Conservation (phyloP, 2,888 invertebrate genomes). For the Hipparchia semele region DNA sequence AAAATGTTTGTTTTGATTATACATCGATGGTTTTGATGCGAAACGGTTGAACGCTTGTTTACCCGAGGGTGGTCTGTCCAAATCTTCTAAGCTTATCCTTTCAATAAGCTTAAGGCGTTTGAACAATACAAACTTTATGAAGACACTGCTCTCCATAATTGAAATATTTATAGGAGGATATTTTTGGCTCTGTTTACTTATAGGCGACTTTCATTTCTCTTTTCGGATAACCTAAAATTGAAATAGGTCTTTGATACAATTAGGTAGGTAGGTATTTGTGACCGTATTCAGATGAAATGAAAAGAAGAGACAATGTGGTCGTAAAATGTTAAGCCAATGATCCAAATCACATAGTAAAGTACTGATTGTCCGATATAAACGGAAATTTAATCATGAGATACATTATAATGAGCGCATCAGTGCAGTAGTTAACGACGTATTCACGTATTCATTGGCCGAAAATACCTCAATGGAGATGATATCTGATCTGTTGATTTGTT, state of each 20-base stretch:
- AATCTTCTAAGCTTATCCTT: slow-evolving; percentile 29
- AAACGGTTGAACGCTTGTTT: slow-evolving; percentile 33
- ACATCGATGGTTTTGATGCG: slow-evolving; percentile 23
- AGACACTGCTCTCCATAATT: slow-evolving; percentile 21
- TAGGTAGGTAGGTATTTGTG: neutral
- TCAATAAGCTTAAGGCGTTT: slow-evolving; percentile 27
- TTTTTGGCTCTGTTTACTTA: neutral
- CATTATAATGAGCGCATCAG: slow-evolving; percentile 47
- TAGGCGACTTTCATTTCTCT: neutral
- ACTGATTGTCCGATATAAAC: slow-evolving; percentile 44
- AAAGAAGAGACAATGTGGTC: slow-evolving; percentile 42
- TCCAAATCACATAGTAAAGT: slow-evolving; percentile 46
- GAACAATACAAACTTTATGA: slow-evolving; percentile 17
- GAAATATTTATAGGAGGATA: slow-evolving; percentile 2
- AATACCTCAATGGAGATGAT: slow-evolving; percentile 41
- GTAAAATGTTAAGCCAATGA: slow-evolving; percentile 46
- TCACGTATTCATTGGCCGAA: slow-evolving; percentile 43
- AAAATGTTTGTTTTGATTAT: slow-evolving; percentile 25
- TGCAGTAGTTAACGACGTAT: slow-evolving; percentile 40
- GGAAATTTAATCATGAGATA: slow-evolving; percentile 52
- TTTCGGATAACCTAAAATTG: slow-evolving; percentile 4
- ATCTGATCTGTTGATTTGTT: slow-evolving; percentile 40
- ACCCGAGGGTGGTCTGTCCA: slow-evolving; percentile 31
- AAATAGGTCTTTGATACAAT: slow-evolving; percentile 2
- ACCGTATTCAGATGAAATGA: neutral